phyloP scores from a whole-genome alignment of 2,113 vertebrate species.

The Lates calcarifer region DNA sequence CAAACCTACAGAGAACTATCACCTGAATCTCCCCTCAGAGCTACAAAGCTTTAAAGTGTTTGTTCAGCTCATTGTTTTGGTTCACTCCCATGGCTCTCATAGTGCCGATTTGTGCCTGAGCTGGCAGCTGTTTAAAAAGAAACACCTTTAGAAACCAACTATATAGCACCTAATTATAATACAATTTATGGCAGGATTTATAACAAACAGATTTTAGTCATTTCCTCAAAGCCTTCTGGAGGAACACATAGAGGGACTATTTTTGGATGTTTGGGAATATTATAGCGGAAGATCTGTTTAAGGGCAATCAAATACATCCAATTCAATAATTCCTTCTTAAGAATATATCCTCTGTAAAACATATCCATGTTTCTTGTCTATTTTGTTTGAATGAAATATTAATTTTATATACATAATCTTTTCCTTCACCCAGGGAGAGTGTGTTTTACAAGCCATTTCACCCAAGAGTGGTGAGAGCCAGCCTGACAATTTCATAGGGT shows the following conservation, averaged over 20 bases:
- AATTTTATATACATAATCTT: conserved; percentile 39
- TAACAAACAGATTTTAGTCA: no score
- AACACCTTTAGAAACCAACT: no score
- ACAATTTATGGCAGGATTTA: no score
- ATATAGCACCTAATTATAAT: background rate
- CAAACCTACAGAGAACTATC: background rate
- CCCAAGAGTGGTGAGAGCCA: conserved; percentile 57
- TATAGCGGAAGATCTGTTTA: no score
- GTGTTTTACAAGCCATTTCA: conserved; percentile 81
- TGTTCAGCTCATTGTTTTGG: background rate
- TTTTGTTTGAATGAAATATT: conserved; percentile 1
- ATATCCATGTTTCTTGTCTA: background rate
- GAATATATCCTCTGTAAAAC: background rate
- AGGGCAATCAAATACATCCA: no score
- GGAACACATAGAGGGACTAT: no score
- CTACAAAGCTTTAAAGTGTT: background rate
- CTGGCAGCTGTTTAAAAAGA: no score
- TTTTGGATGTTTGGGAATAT: no score
- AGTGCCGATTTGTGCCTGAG: no score
- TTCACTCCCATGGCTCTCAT: no score
- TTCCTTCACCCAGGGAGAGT: conserved; percentile 74
- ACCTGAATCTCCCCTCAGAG: background rate
- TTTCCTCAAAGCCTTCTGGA: no score
- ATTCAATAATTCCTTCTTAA: background rate
- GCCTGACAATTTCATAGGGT: conserved; percentile 86